These are phyloP conservation scores for Trichogramma dendrolimi DNA, from an alignment of 2,888 invertebrate genomes.

Conservation along the genomic window DNA sequence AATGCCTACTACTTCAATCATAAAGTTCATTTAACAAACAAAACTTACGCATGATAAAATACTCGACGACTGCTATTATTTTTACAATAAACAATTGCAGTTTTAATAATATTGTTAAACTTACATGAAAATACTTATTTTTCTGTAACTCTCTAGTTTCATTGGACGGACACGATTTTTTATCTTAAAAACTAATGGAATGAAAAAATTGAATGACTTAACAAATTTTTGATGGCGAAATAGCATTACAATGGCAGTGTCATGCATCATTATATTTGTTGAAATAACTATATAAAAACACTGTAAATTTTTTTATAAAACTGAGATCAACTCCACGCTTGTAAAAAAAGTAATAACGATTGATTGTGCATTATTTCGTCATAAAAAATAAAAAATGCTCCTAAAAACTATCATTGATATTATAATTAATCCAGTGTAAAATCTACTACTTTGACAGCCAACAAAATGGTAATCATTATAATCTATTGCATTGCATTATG, in stretches of 20 bases:
- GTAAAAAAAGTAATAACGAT: conserved; percentile 8
- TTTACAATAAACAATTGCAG: too few species aligned
- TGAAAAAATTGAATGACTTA: conserved; percentile 11
- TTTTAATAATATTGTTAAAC: too few species aligned
- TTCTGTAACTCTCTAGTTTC: conserved; percentile 1
- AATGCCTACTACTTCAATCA: too few species aligned
- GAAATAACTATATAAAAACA: conserved; percentile 11
- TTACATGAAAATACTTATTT: too few species aligned
- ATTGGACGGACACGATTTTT: conserved; percentile 23
- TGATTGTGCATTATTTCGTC: conserved; percentile 9
- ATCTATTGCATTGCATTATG: conserved; percentile 5
- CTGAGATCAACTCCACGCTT: not conserved
- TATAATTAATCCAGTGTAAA: conserved; percentile 7
- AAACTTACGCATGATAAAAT: too few species aligned
- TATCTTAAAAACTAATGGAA: conserved; percentile 20
- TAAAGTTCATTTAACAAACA: too few species aligned
- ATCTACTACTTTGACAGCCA: conserved; percentile 22
- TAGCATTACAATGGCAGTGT: conserved; percentile 19
- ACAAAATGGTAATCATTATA: conserved; percentile 25
- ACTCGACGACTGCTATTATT: too few species aligned
- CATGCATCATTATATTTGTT: conserved; percentile 8
- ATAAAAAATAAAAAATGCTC: conserved; percentile 14
- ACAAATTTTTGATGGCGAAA: conserved; percentile 16
- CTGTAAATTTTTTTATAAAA: conserved; percentile 6
- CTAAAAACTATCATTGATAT: conserved; percentile 11